Evolutionary conservation across 2,113 vertebrate species (phyloP), one percentile per base, ranked within the genome.

Genomic region (Budorcas taxicolor): DNA sequence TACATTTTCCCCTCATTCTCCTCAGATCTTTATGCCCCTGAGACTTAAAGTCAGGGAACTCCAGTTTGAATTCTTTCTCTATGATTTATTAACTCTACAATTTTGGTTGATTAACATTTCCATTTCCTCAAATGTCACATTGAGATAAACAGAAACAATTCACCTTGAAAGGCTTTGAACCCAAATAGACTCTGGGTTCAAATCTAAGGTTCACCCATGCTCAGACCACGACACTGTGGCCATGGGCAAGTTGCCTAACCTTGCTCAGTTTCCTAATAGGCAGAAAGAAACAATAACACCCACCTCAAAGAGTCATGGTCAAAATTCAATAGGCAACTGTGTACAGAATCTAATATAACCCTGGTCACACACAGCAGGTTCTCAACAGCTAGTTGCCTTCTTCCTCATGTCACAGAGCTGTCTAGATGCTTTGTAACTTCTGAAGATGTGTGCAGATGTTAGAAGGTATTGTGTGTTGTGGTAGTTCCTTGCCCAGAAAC

Each of bases 91-190:
- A 94, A n/a, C 60, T 94, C 9, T 23, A 64, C 6, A 14, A 53
- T 94, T 55, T 71, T 90, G 17, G 36, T 47, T 95, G n/a, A 58
- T 86, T 88, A 92, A 55, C 27, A 94, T 97, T 57, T 96, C 76
- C 60, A 40, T 82, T 86, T 94, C 40, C 29, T 94, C 74, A 81
- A 45, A 71, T 64, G 21, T 50, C 60, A 74, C 86, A 83, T 17
- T 62, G 91, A 96, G 78, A 64, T 80, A 55, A 74, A 86, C 33
- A 90, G 74, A 92, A 91, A 87, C 88, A 86, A 10, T 82, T 91
- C 64, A 97, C 45, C 74, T 86, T 47, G 36, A 91, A 94, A 33
- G 36, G 31, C n/a, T 97, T 95, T 58, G 92, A 94, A 71, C 36
- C 45, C 40, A 89, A 90, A 50, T 43, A 43, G 53, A 81, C 21